These are phyloP conservation scores for Candidula unifasciata DNA, from an alignment of 2,888 invertebrate species.

Conservation along the genomic window DNA sequence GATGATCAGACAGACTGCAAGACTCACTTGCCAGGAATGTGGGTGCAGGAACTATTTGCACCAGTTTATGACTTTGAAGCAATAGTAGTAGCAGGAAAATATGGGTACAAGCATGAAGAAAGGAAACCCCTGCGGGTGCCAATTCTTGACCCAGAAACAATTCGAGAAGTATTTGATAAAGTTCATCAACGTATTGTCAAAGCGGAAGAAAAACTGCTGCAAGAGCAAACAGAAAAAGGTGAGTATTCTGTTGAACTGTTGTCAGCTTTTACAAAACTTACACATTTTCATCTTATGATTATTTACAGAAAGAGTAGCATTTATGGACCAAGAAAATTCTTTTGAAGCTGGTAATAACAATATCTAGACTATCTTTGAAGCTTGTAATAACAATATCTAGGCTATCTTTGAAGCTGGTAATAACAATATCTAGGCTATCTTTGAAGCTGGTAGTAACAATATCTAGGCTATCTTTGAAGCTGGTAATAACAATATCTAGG, in stretches of 20 bases:
- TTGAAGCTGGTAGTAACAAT: too few species aligned
- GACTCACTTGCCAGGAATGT: slow-evolving; percentile 58
- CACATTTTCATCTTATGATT: too few species aligned
- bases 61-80: slow-evolving; percentile 66
- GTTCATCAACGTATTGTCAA: slow-evolving; percentile 70
- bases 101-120: slow-evolving; percentile 50
- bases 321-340: too few species aligned
- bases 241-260: background rate
- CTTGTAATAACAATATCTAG: too few species aligned
- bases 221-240: slow-evolving; percentile 32
- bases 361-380: too few species aligned
- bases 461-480: too few species aligned
- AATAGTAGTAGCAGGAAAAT: slow-evolving; percentile 61
- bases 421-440: too few species aligned
- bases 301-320: too few species aligned
- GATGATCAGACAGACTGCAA: background rate
- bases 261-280: too few species aligned
- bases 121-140: slow-evolving; percentile 58
- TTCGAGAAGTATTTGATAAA: slow-evolving; percentile 69
- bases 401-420: too few species aligned
- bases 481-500: too few species aligned
- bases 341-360: too few species aligned
- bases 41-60: slow-evolving; percentile 74
- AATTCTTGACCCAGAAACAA: slow-evolving; percentile 61
- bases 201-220: slow-evolving; percentile 64